Percentiles rank a stretch among this genome's conserved stretches.
Evolutionary conservation across 2,888 invertebrate genomes (phyloP).

Genomic region (Nomada ferruginata): DNA sequence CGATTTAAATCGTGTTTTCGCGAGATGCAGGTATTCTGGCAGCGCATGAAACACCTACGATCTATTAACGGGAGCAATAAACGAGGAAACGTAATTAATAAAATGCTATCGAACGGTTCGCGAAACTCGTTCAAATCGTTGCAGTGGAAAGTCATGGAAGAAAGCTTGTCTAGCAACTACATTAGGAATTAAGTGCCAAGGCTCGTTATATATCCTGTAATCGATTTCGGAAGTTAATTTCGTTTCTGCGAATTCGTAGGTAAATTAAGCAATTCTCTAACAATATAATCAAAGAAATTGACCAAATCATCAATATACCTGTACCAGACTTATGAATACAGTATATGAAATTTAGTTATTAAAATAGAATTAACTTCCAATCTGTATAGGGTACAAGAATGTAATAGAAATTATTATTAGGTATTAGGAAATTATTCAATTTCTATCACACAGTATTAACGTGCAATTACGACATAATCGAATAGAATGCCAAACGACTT

Average conservation of each 20-base stretch:
- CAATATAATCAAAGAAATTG: background rate
- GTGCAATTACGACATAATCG: no score
- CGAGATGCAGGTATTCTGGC: background rate
- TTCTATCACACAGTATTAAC: no score
- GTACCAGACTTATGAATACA: background rate
- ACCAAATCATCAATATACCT: background rate
- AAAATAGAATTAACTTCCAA: no score
- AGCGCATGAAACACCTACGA: background rate
- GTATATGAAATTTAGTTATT: background rate
- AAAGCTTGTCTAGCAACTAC: conserved; percentile 55
- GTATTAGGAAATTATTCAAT: no score
- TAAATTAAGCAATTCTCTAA: background rate
- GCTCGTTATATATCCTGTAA: conserved; percentile 38
- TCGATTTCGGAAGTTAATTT: conserved; percentile 41
- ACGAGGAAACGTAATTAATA: conserved; percentile 36
- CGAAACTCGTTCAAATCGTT: conserved; percentile 37
- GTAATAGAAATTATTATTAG: no score
- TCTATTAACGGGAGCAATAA: background rate
- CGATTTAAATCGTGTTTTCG: background rate
- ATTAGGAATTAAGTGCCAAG: conserved; percentile 43
- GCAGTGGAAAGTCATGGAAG: conserved; percentile 62
- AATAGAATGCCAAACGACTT: no score
- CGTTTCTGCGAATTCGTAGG: no score
- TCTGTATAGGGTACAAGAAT: no score
- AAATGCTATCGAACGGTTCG: conserved; percentile 16